Evolutionary conservation across 2,888 invertebrate species (phyloP).

Genomic region (Theretra japonica): DNA sequence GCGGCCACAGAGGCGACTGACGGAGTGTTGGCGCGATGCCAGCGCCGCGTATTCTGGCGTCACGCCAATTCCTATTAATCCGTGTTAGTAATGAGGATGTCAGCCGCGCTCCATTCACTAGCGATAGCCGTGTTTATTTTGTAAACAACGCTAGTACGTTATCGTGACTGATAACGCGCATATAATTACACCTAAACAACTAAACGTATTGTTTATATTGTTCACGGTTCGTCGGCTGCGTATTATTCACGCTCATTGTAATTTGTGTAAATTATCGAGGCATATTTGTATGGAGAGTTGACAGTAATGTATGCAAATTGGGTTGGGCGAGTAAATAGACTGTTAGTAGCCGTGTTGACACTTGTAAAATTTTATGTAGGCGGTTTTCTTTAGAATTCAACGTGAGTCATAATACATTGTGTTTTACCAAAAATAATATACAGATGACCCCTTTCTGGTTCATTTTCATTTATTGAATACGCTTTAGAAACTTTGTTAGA

Average conservation of each 20-base stretch:
- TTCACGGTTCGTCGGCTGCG: neutral
- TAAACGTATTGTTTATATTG: constrained; percentile 18
- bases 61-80: constrained; percentile 38
- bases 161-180: constrained; percentile 44
- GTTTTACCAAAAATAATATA: neutral
- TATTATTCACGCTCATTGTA: neutral
- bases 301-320: neutral
- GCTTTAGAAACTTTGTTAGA: no score
- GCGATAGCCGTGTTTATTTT: constrained; percentile 71
- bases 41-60: constrained; percentile 38
- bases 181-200: constrained; percentile 17
- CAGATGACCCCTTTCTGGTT: no score
- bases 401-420: neutral
- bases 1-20: constrained; percentile 60
- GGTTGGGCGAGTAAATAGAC: neutral
- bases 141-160: constrained; percentile 72
- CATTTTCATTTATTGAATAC: no score
- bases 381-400: neutral
- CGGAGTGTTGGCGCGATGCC: constrained; percentile 62
- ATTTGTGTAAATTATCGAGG: neutral
- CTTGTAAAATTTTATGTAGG: neutral
- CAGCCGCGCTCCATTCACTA: constrained; percentile 56
- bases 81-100: constrained; percentile 44
- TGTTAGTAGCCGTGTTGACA: neutral
- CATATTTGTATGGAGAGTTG: constrained; percentile 5